Base-by-base conservation (phyloP, 2,888 invertebrate species). In the Caenorhabditis uteleia region DNA sequence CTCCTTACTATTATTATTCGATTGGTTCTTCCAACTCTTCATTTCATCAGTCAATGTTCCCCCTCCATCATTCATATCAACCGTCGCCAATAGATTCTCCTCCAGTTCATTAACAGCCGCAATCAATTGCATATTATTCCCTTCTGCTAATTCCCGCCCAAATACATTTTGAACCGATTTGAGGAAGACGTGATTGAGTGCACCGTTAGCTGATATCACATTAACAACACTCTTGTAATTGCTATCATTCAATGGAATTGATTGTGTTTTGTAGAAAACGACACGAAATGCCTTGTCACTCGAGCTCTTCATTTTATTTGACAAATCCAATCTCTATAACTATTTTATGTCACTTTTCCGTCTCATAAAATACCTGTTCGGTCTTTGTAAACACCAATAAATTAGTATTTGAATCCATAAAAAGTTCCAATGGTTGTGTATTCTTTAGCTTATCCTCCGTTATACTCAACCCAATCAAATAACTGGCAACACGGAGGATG, bases 181-280 rank as follows among this genome's bases (percentile, higher is more conserved):
- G 79, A 88, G 89, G 18, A 89, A 84, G 2, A 88, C 86, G 47
- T 86, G 85, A 26, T 88, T 84, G 12, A 89, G 88, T 23, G 88
- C 87, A 72, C 88, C 88, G 40, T 68, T 73, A 83, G 89, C 85
- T 1, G 89, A 88, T 3, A 88, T 87, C 6, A 89, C 86, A 75
- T 88, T 87, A 38, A 89, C 84, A 61, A 86, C 85, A 21, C 84
- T 84, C 61, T 87, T 85, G 46, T 89, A 83, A 80, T 89, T 89
- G 40, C 88, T 87, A 10, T 87, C 86, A 12, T 88, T 88, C 42
- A 89, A 86, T 10, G 86, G 84, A 18, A 85, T 85, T n/a, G 88
- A 87, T 56, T 84, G 84, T 7, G 85, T 85, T 85, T 90, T 90
- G 82, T 88, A 88, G 83, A 89, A 89, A 3, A 89, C 86, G 1